A percentile compares a stretch with the other conserved stretches of the same genome.
Conservation (phyloP, 2,888 invertebrate species). For the Dicycla oo region DNA sequence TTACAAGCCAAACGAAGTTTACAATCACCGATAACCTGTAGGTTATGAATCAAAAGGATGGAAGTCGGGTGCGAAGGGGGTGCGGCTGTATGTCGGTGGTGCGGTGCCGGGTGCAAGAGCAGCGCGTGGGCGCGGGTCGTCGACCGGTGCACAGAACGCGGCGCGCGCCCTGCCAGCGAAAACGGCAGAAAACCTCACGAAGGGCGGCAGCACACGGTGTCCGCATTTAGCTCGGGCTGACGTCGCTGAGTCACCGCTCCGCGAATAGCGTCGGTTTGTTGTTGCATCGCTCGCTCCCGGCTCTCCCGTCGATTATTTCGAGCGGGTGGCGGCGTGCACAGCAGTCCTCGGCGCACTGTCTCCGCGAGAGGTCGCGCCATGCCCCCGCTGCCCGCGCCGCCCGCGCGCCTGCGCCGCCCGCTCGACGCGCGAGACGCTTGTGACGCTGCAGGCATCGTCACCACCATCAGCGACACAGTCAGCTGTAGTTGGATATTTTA, state of each 20-base stretch:
- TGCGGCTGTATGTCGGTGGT: constrained; percentile 43
- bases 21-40: constrained; percentile 55
- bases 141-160: constrained; percentile 83
- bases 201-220: constrained; percentile 89
- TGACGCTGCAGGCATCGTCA: constrained; percentile 91
- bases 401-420: constrained; percentile 79
- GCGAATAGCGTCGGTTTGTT: constrained; percentile 89
- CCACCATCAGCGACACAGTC: constrained; percentile 92
- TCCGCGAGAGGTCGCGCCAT: constrained; percentile 83
- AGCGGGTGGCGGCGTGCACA: constrained; percentile 77
- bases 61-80: constrained; percentile 50
- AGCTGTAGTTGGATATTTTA: constrained; percentile 95
- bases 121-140: constrained; percentile 86
- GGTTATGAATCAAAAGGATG: constrained; percentile 55
- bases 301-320: constrained; percentile 87
- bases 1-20: constrained; percentile 63
- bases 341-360: constrained; percentile 86
- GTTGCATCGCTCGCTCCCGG: constrained; percentile 88
- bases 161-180: constrained; percentile 85
- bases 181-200: constrained; percentile 88
- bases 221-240: constrained; percentile 90
- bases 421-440: constrained; percentile 85
- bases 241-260: constrained; percentile 88
- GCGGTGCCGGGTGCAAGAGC: constrained; percentile 84
- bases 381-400: constrained; percentile 87